phyloP scores from a whole-genome alignment of 2,888 invertebrate genomes.

The Hipparchia semele region DNA sequence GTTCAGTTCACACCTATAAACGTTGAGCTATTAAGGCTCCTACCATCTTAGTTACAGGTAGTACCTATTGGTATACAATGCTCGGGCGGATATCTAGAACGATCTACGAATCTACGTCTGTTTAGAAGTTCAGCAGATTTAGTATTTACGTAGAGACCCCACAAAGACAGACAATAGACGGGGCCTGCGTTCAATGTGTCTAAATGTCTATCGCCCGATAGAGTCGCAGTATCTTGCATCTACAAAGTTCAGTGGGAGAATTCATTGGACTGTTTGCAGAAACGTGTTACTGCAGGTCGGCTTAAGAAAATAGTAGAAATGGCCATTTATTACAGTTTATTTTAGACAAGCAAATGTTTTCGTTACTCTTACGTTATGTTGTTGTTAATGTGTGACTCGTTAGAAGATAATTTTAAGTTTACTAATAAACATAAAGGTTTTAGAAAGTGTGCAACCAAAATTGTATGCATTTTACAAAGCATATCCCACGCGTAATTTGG shows the following conservation, averaged over 20 bases:
- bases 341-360: no score
- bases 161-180: slow-evolving; percentile 37
- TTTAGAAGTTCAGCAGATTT: slow-evolving; percentile 24
- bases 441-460: no score
- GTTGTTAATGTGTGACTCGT: no score
- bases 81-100: slow-evolving; percentile 13
- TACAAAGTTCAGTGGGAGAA: slow-evolving; percentile 49
- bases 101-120: slow-evolving; percentile 5
- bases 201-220: slow-evolving; percentile 29
- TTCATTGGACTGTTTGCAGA: slow-evolving; percentile 52
- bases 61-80: slow-evolving; percentile 2
- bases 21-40: no score
- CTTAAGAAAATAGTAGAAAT: slow-evolving; percentile 8
- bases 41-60: background rate
- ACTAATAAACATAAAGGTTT: no score
- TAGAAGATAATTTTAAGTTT: no score
- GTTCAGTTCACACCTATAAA: no score
- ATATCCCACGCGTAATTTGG: no score
- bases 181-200: slow-evolving; percentile 31
- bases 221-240: slow-evolving; percentile 31
- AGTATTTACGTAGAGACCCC: slow-evolving; percentile 1
- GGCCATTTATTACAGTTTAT: background rate
- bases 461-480: no score
- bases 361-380: no score
- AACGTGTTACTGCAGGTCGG: slow-evolving; percentile 39